A percentile compares a stretch with the other conserved stretches of the same genome.
Conservation (phyloP, 2,888 invertebrate genomes). For the Drosophila mimetica region DNA sequence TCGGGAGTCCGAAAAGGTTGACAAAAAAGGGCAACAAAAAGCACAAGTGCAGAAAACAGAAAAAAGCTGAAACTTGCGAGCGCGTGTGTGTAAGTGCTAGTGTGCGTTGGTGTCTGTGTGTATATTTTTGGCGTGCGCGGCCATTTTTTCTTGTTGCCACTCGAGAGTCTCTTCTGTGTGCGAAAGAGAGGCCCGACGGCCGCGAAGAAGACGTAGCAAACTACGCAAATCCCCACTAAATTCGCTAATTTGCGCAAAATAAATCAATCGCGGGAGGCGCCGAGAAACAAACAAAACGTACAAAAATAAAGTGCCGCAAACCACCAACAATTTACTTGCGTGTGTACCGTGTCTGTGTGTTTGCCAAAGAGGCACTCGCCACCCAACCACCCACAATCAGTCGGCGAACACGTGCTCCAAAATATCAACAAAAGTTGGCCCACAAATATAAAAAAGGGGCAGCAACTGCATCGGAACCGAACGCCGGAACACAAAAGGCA, state of each 20-base stretch:
- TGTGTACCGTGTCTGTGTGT: conserved; percentile 2
- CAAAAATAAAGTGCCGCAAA: conserved; percentile 27
- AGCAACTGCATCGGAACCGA: conserved; percentile 13
- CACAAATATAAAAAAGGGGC: conserved; percentile 4
- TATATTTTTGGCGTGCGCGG: conserved; percentile 82
- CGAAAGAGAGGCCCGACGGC: conserved; percentile 57
- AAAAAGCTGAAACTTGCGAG: conserved; percentile 50
- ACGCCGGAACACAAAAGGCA: conserved; percentile 13
- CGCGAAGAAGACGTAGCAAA: conserved; percentile 33
- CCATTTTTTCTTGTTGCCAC: conserved; percentile 79
- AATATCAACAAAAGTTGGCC: conserved; percentile 35
- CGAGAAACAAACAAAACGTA: conserved; percentile 22
- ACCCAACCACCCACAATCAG: conserved; percentile 17
- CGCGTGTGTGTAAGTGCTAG: conserved; percentile 13
- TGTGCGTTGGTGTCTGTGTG: conserved; percentile 54
- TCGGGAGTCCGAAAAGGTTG: conserved; percentile 5
- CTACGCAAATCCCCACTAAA: conserved; percentile 45
- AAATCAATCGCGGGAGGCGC: conserved; percentile 25
- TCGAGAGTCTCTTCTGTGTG: conserved; percentile 43
- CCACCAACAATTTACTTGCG: conserved; percentile 35
- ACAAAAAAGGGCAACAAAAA: conserved; percentile 47
- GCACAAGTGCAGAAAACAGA: conserved; percentile 72
- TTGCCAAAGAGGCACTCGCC: conserved; percentile 4
- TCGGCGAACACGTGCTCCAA: conserved; percentile 31
- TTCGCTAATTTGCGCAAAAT: conserved; percentile 39